Evolutionary conservation across 2,797 vertebrate species (phyloP), one percentile per base, ranked within the genome.

Genomic region (Galago senegalensis): DNA sequence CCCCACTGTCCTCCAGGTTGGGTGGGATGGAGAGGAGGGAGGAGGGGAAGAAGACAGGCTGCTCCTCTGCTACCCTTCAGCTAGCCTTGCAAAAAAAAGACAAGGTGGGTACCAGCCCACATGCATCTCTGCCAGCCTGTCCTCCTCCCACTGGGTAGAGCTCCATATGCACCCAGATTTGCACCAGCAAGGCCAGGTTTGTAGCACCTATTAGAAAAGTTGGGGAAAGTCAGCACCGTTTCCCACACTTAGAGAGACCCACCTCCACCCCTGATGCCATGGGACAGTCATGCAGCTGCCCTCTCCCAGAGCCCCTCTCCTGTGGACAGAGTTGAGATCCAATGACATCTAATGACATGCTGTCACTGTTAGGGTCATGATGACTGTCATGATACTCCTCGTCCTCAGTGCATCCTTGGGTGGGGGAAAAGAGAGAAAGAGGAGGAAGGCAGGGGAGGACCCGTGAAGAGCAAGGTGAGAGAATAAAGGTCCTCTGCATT

Each of bases 331-430:
- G 16, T 20, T 5, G 0, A 88, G 43, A 49, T 4, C 29, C 34
- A 18, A 9, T 0, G 2, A 23, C 43, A 49, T 4, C 29, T 34
- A 20, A 10, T 0, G 2, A 23, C 43, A 1, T 25, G 10, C 56
- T 3, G 2, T 81, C 83, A 6, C 34, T 8, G 40, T 21, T 31
- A 67, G 63, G 43, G 37, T 14, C 37, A 20, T 4, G 16, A 40
- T 34, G n/a, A 14, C 37, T 12, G 29, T 13, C 29, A 0, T n/a
- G 63, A 43, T 49, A 37, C 83, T 65, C 88, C 63, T 49, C 34
- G 7, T 67, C 67, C 34, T 46, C 7, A 0, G 0, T 10, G 65
- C 11, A 18, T n/a, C 56, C 58, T 46, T 21, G 23, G 20, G 7
- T 29, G 21, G 12, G 60, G 93, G 21, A 13, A 7, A 77, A 18